A percentile compares a stretch with the other conserved stretches of the same genome.
These are phyloP conservation scores for Pardalotus punctatus DNA, from an alignment of 2,113 vertebrate species.

Conservation along the genomic window DNA sequence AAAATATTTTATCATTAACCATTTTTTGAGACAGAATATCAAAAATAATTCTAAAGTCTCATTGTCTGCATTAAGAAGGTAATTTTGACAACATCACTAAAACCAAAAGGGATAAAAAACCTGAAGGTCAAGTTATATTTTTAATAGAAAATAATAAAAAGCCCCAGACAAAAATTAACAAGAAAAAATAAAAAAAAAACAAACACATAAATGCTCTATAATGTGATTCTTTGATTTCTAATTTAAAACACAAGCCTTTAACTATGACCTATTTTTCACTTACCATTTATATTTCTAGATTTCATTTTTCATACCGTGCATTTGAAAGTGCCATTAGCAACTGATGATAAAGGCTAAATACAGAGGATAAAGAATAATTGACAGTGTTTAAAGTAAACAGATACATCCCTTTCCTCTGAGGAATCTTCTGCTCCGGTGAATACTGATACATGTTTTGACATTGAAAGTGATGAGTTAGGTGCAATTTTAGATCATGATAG, in stretches of 20 bases:
- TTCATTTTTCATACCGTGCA: neutral
- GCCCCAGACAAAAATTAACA: neutral
- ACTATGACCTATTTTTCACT: neutral
- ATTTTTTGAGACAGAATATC: neutral
- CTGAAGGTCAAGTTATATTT: neutral
- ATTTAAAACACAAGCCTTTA: neutral
- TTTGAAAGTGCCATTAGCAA: neutral
- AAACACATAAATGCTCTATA: neutral
- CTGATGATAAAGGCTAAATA: neutral
- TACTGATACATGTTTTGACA: conserved; percentile 13
- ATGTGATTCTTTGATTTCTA: neutral
- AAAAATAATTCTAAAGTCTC: neutral
- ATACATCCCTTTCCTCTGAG: neutral
- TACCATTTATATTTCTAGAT: neutral
- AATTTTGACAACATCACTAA: neutral
- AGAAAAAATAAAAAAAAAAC: neutral
- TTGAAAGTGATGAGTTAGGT: neutral
- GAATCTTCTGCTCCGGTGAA: neutral
- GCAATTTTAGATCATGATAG: conserved; percentile 37
- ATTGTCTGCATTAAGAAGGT: neutral
- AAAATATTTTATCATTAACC: neutral
- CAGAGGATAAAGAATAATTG: neutral
- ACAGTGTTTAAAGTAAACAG: neutral
- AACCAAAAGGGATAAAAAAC: neutral
- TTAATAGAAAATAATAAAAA: neutral